These are phyloP conservation scores for Pachyrhynchus sulphureomaculatus DNA, from an alignment of 1,140 invertebrate genomes.

Conservation along the genomic window DNA sequence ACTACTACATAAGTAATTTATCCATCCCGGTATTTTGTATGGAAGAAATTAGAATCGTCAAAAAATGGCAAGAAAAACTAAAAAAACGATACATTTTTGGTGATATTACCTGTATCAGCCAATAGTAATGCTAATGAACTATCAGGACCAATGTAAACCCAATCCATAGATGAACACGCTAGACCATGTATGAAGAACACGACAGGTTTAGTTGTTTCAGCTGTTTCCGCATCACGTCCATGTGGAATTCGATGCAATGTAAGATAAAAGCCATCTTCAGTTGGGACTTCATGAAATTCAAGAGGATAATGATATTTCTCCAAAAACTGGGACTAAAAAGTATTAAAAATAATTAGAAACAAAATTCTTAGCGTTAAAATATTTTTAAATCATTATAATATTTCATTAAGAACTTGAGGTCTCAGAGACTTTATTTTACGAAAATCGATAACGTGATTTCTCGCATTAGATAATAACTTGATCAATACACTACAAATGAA, in stretches of 20 bases:
- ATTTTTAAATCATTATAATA: no score
- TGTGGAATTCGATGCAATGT: constrained; percentile 31
- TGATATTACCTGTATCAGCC: constrained; percentile 11
- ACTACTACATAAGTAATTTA: no score
- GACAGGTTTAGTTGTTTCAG: not conserved
- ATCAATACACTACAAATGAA: no score
- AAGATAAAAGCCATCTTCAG: constrained; percentile 31
- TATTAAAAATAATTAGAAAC: no score
- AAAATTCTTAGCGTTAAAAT: no score
- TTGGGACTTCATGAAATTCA: constrained; percentile 29
- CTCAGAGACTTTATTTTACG: no score
- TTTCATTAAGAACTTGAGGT: no score
- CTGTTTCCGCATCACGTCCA: not conserved
- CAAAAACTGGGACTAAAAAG: constrained; percentile 12
- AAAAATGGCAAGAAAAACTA: not conserved
- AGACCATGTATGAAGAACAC: constrained; percentile 10
- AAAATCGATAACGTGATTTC: no score
- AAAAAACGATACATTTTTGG: no score
- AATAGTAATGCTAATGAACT: constrained; percentile 5
- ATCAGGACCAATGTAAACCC: not conserved
- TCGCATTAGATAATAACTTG: no score
- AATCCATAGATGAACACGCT: constrained; percentile 7
- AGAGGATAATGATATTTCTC: constrained; percentile 31
- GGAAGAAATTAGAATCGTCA: not conserved
- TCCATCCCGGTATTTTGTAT: not conserved